A percentile compares a stretch with the other conserved stretches of the same genome.
These are phyloP conservation scores for Pseudomyrmex flavicornis DNA, from an alignment of 1,140 invertebrate genomes.

Conservation along the genomic window DNA sequence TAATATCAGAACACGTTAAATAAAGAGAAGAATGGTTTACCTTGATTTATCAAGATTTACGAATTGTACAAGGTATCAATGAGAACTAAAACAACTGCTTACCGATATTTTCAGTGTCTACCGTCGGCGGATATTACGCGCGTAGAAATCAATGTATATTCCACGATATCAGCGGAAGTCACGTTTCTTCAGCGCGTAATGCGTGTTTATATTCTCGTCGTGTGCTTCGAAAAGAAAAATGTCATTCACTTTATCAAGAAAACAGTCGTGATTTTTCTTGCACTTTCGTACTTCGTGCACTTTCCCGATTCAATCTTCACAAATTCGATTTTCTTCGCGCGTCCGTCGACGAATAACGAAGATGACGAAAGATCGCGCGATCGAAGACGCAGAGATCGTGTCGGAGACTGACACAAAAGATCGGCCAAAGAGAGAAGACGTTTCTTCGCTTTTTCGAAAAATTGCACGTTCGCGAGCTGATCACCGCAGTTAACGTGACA, in stretches of 20 bases:
- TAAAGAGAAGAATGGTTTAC: background rate
- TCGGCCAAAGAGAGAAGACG: background rate
- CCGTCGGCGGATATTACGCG: too few species aligned
- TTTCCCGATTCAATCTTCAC: background rate
- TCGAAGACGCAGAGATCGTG: background rate
- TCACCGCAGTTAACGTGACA: slow-evolving; percentile 19
- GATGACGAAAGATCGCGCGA: background rate
- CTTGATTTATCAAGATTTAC: background rate
- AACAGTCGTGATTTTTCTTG: background rate
- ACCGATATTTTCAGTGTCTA: slow-evolving; percentile 15
- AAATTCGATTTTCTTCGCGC: background rate
- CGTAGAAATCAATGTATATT: background rate
- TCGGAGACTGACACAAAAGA: slow-evolving; percentile 25
- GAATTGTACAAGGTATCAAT: background rate
- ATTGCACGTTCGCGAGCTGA: slow-evolving; percentile 6
- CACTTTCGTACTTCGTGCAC: background rate
- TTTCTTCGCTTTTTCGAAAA: slow-evolving; percentile 22
- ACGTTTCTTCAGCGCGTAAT: background rate
- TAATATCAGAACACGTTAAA: background rate
- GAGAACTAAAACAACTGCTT: background rate
- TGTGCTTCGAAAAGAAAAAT: background rate
- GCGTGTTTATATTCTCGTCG: background rate
- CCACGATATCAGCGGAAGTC: slow-evolving; percentile 9
- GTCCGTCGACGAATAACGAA: background rate
- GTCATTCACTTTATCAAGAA: background rate